Base-by-base conservation (phyloP, 2,888 invertebrate genomes). In the Bellardia pandia region DNA sequence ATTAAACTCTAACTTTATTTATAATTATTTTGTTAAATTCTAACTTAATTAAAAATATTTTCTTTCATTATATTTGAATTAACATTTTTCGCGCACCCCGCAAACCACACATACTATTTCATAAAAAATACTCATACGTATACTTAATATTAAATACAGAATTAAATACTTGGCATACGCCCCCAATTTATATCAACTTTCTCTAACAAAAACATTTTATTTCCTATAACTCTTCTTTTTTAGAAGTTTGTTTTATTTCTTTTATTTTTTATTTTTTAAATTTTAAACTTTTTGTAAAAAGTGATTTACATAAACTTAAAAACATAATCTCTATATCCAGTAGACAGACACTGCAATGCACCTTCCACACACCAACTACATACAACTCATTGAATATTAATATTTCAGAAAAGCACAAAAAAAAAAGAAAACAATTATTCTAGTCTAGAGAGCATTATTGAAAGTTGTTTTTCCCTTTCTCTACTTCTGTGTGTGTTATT, bases 391-490 rank as follows among this genome's bases (percentile, higher is more conserved):
- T 87, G 87, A 87, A 87, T 87, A 87, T 87, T 87, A 87, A 87
- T 82, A 85, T 82, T 87, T 64, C 58, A 8, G 3, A 51, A 51
- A 71, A 71, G 4, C 37, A 37, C 33, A 62, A 75, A 53, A 82
- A 60, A 66, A 66, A 72, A 81, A 23, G 78, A 90, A 90, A 91
- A 90, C 90, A 91, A 91, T 91, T 91, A 91, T 91, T 91, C 91
- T 91, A 91, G 91, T 91, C 91, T 91, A 85, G 90, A 90, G 90
- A 90, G 91, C 91, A 91, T 90, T 91, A 90, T 90, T 89, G 89
- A 89, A 90, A 90, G 88, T 89, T 90, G 89, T 90, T 79, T 83
- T 85, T 58, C 62, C 30, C 64, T 30, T 58, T 64, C 9, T 2
- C 48, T 23, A 23, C 62, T 2, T 42, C 5, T 11, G 14, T 33